Percentiles rank a stretch among this genome's conserved stretches.
These are phyloP conservation scores for Lepus oiostolus DNA, from an alignment of 2,797 vertebrate genomes.

Conservation along the genomic window DNA sequence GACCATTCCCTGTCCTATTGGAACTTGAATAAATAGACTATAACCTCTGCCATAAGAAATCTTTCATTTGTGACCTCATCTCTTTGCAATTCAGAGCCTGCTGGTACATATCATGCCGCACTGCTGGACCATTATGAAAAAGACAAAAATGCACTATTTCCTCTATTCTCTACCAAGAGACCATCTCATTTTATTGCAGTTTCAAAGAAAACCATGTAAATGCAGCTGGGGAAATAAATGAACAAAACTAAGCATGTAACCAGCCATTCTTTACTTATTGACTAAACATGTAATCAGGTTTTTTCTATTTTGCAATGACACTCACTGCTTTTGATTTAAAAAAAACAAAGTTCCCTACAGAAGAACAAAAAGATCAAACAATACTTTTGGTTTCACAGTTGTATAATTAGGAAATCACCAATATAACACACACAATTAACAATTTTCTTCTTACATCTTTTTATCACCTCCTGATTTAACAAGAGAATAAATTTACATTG, in stretches of 20 bases:
- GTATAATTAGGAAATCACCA: conserved; percentile 27
- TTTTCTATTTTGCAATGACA: conserved; percentile 67
- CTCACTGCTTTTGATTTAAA: conserved; percentile 37
- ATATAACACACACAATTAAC: background rate
- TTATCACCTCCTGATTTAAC: conserved; percentile 49
- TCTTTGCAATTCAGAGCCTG: background rate
- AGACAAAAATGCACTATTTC: conserved; percentile 61
- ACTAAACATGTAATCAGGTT: conserved; percentile 42
- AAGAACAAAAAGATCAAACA: conserved; percentile 2
- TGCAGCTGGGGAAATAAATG: conserved; percentile 72
- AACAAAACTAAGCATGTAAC: conserved; percentile 65
- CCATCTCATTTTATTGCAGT: conserved; percentile 55
- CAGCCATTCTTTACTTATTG: conserved; percentile 66
- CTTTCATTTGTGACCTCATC: background rate
- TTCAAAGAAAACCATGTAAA: conserved; percentile 76
- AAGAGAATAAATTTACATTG: background rate
- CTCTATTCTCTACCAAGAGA: conserved; percentile 59
- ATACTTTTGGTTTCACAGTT: conserved; percentile 30
- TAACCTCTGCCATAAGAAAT: background rate
- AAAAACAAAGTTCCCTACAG: conserved; percentile 21
- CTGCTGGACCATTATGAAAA: background rate
- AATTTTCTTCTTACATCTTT: background rate
- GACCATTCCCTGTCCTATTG: background rate
- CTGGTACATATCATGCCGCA: background rate
- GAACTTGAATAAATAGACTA: background rate